Percentiles rank a stretch among this genome's conserved stretches.
phyloP scores from a whole-genome alignment of 2,797 vertebrate species.

The Pseudochaenichthys georgianus region DNA sequence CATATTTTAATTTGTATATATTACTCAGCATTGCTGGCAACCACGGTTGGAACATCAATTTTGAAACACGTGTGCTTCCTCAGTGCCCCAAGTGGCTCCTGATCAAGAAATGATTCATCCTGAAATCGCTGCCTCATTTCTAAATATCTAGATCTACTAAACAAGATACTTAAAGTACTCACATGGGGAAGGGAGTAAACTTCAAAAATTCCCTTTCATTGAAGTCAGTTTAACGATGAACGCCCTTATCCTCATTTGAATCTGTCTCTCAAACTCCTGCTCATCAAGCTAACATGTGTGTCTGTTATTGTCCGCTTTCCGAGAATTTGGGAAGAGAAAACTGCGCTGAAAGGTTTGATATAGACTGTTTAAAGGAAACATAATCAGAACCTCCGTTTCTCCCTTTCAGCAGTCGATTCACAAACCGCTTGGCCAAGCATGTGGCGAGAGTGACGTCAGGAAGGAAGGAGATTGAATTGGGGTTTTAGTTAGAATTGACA shows the following conservation, averaged over 20 bases:
- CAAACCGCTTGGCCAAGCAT: conserved; percentile 42
- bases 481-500: conserved; percentile 52
- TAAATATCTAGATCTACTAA: conserved; percentile 16
- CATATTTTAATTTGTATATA: not conserved
- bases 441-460: conserved; percentile 35
- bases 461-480: conserved; percentile 30
- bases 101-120: conserved; percentile 31
- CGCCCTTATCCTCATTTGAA: conserved; percentile 14
- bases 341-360: conserved; percentile 33
- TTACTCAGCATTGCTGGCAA: not conserved
- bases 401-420: conserved; percentile 17
- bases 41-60: not conserved
- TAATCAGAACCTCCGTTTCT: conserved; percentile 22
- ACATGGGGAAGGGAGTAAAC: conserved; percentile 40
- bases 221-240: conserved; percentile 58
- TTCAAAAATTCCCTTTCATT: conserved; percentile 64
- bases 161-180: conserved; percentile 18
- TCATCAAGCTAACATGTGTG: conserved; percentile 27
- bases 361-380: conserved; percentile 25
- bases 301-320: conserved; percentile 40
- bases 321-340: conserved; percentile 26
- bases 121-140: conserved; percentile 14
- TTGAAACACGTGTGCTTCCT: conserved; percentile 11
- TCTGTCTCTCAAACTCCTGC: conserved; percentile 21
- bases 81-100: not conserved